phyloP scores from a whole-genome alignment of 2,888 invertebrate genomes.

The Yponomeuta evonymella region DNA sequence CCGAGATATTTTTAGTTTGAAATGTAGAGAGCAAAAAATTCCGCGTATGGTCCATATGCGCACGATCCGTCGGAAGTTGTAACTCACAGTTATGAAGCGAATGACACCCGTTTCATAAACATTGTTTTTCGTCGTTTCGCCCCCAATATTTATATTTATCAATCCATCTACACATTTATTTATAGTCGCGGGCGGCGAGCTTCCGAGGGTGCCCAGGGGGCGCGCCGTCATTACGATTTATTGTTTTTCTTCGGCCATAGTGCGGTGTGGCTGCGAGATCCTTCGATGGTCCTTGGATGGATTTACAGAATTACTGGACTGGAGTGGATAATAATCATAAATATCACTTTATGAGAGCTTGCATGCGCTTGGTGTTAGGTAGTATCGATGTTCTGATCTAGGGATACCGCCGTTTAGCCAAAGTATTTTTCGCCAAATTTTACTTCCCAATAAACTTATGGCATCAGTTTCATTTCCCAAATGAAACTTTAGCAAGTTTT shows the following conservation, averaged over 20 bases:
- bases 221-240: constrained; percentile 70
- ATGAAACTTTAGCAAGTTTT: no score
- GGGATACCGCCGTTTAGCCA: no score
- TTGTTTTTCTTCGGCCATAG: constrained; percentile 70
- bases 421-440: no score
- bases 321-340: constrained; percentile 16
- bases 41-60: constrained; percentile 62
- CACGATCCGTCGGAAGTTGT: constrained; percentile 72
- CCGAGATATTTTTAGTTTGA: background rate
- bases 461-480: no score
- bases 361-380: background rate
- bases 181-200: constrained; percentile 73
- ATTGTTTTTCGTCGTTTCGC: constrained; percentile 76
- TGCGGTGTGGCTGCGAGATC: constrained; percentile 41
- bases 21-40: constrained; percentile 48
- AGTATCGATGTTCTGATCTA: background rate
- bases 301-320: constrained; percentile 38
- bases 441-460: no score
- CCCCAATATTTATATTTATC: constrained; percentile 77
- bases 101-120: constrained; percentile 76
- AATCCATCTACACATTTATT: constrained; percentile 76
- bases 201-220: constrained; percentile 69
- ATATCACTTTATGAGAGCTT: constrained; percentile 11
- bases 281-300: constrained; percentile 46
- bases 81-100: constrained; percentile 75